These are phyloP conservation scores for Polyommatus icarus DNA, from an alignment of 2,888 invertebrate species.

Conservation along the genomic window DNA sequence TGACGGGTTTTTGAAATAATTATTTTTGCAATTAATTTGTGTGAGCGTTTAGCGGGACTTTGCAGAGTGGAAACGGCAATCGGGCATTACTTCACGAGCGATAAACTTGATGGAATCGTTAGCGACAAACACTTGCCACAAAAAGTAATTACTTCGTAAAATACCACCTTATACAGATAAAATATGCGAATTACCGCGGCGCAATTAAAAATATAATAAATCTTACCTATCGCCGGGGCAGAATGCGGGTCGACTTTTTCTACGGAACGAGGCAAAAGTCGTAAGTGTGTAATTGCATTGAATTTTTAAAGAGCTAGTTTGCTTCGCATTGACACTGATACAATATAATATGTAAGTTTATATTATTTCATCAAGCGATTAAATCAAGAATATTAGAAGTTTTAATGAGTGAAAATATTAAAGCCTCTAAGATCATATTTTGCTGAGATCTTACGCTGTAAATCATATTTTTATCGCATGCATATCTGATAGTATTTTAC, in stretches of 20 bases:
- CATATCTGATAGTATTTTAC: constrained; percentile 7
- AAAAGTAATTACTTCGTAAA: constrained; percentile 31
- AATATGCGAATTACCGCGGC: constrained; percentile 18
- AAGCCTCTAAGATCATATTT: background rate
- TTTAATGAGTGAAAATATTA: background rate
- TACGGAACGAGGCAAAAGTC: background rate
- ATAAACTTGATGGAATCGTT: constrained; percentile 30
- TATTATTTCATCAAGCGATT: too few relatives aligned
- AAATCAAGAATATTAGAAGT: background rate
- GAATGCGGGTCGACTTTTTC: constrained; percentile 1
- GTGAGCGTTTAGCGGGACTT: constrained; percentile 44
- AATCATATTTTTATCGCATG: background rate
- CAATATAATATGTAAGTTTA: background rate
- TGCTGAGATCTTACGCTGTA: background rate
- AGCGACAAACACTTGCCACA: constrained; percentile 25
- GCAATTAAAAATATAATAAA: constrained; percentile 29
- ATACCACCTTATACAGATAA: constrained; percentile 23
- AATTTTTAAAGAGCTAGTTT: constrained; percentile 18
- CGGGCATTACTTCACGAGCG: constrained; percentile 27
- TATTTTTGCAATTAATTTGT: constrained; percentile 46
- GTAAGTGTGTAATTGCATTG: constrained; percentile 29
- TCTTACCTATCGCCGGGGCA: constrained; percentile 15
- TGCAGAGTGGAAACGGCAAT: constrained; percentile 42
- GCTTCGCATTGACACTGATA: background rate
- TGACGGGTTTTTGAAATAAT: constrained; percentile 44